Evolutionary conservation across 2,888 invertebrate species (phyloP).

Genomic region (Melinopterus prodromus): DNA sequence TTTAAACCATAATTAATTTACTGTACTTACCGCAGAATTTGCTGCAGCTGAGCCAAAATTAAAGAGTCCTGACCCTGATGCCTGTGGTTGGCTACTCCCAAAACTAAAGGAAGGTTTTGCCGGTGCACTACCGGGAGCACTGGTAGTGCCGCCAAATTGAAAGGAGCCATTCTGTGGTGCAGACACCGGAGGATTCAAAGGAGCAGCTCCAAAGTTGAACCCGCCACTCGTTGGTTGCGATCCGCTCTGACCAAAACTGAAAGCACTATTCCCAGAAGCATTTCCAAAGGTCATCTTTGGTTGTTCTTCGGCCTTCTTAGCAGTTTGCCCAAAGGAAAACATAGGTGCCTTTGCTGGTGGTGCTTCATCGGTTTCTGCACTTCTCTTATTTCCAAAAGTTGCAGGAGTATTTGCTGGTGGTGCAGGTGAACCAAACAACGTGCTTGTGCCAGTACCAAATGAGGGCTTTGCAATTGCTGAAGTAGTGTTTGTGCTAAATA

Average conservation of each 20-base stretch:
- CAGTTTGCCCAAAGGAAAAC: constrained; percentile 50
- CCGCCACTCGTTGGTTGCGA: constrained; percentile 45
- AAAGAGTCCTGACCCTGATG: constrained; percentile 48
- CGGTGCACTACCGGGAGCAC: constrained; percentile 32
- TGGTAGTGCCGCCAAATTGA: constrained; percentile 42
- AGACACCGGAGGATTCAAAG: constrained; percentile 22
- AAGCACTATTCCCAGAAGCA: constrained; percentile 15
- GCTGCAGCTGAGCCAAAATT: constrained; percentile 52
- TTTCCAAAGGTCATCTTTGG: constrained; percentile 49
- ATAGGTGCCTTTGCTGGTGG: constrained; percentile 44
- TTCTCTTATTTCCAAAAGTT: constrained; percentile 20
- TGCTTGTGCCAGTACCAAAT: constrained; percentile 31
- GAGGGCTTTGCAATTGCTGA: constrained; percentile 27
- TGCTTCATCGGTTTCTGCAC: constrained; percentile 32
- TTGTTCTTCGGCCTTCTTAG: constrained; percentile 47
- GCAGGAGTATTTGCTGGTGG: constrained; percentile 40
- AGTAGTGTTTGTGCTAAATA: constrained; percentile 36
- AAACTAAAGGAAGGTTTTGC: constrained; percentile 53
- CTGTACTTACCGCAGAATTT: constrained; percentile 45
- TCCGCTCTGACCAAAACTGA: constrained; percentile 31
- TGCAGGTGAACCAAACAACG: constrained; percentile 36
- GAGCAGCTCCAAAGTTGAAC: constrained; percentile 50
- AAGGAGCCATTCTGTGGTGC: constrained; percentile 25
- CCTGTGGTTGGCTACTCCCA: constrained; percentile 45
- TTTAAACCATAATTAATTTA: neutral